Percentiles rank a stretch among this genome's conserved stretches.
Conservation (phyloP, 2,113 vertebrate species). For the Bufo bufo region DNA sequence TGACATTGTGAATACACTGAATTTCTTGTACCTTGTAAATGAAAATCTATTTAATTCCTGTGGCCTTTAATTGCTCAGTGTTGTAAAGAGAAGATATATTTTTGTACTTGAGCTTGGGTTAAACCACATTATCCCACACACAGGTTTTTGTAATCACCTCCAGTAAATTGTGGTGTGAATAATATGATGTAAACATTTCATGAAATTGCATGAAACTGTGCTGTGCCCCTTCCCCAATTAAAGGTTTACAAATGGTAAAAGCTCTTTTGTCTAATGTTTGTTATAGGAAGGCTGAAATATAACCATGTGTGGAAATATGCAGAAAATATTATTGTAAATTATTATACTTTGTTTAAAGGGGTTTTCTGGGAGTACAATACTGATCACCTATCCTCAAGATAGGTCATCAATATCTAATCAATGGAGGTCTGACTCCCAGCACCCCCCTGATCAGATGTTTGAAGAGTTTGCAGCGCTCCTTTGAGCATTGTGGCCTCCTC, state of each 20-base stretch:
- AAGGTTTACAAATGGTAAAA: not conserved
- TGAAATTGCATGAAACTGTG: constrained; percentile 15
- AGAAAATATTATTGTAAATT: not conserved
- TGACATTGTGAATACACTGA: constrained; percentile 24
- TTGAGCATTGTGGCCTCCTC: too few relatives aligned
- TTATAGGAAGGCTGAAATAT: not conserved
- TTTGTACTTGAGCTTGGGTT: constrained; percentile 63
- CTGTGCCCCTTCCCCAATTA: not conserved
- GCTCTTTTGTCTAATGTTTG: not conserved
- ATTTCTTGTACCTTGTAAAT: not conserved
- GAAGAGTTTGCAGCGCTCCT: too few relatives aligned
- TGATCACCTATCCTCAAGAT: too few relatives aligned
- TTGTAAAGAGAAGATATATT: constrained; percentile 69
- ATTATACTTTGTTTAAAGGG: too few relatives aligned
- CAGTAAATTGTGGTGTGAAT: constrained; percentile 16
- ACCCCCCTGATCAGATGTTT: too few relatives aligned
- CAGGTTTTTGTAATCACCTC: constrained; percentile 4
- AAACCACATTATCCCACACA: not conserved
- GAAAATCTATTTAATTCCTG: constrained; percentile 64
- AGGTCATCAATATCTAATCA: too few relatives aligned
- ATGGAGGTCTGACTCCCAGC: too few relatives aligned
- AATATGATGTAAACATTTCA: constrained; percentile 1
- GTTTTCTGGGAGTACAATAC: too few relatives aligned
- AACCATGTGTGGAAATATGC: not conserved
- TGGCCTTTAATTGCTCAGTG: constrained; percentile 72